These are phyloP conservation scores for Pithys albifrons DNA, from an alignment of 2,113 vertebrate genomes.

Conservation along the genomic window DNA sequence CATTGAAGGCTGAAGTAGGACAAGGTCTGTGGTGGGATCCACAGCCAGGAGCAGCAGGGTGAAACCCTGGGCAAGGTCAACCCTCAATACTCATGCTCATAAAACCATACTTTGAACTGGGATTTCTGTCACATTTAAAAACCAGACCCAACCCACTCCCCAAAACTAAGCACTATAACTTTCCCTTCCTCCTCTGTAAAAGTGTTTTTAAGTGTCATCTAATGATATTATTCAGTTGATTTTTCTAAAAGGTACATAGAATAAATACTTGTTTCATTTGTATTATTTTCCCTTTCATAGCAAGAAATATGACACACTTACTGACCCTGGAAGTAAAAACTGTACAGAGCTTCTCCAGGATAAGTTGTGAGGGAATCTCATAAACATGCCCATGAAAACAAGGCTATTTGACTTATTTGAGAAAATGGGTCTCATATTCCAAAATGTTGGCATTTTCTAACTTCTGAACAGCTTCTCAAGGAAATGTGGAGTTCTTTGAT, in stretches of 20 bases:
- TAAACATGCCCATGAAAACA: neutral
- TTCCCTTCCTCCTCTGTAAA: neutral
- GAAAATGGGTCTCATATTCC: neutral
- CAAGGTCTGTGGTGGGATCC: neutral
- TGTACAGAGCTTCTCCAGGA: neutral
- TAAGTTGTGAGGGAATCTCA: neutral
- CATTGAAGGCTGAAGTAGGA: neutral
- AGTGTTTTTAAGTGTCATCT: neutral
- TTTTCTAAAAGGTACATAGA: neutral
- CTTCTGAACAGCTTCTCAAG: neutral
- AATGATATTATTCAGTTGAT: neutral
- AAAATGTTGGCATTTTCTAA: neutral
- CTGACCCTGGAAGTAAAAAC: neutral
- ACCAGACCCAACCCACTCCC: accelerated
- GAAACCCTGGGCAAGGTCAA: neutral
- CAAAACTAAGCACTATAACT: neutral
- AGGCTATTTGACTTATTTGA: neutral
- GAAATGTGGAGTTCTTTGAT: neutral
- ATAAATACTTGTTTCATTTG: neutral
- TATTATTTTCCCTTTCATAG: neutral
- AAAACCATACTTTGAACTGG: neutral
- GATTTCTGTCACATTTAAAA: neutral
- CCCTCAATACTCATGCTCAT: neutral
- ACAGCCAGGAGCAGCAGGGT: neutral
- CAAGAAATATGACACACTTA: neutral